Percentiles rank a stretch among this genome's conserved stretches.
phyloP scores from a whole-genome alignment of 2,888 invertebrate genomes.

The Conops quadrifasciatus region DNA sequence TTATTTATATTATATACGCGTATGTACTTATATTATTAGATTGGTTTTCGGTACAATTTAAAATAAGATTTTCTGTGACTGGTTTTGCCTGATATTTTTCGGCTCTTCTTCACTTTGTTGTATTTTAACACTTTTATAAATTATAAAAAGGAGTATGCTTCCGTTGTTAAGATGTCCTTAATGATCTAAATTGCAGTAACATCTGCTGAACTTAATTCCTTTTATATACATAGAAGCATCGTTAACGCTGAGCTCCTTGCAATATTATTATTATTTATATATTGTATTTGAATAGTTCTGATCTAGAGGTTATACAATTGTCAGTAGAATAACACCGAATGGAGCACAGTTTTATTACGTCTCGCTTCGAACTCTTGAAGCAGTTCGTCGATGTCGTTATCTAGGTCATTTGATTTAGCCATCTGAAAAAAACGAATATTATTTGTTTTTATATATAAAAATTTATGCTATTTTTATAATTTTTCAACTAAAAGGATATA shows the following conservation, averaged over 20 bases:
- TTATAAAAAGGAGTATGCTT: no score
- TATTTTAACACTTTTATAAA: no score
- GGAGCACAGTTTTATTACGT: constrained; percentile 85
- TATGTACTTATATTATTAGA: no score
- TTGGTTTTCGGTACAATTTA: no score
- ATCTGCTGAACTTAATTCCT: neutral
- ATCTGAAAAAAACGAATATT: constrained; percentile 64
- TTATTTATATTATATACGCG: no score
- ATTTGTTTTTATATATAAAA: no score
- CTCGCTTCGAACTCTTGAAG: constrained; percentile 93
- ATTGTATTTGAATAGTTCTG: neutral
- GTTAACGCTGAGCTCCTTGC: neutral
- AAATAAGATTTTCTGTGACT: no score
- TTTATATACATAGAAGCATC: neutral
- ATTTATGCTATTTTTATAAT: constrained; percentile 36
- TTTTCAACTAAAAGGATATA: neutral
- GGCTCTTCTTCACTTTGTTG: no score
- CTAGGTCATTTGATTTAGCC: constrained; percentile 89
- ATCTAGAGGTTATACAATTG: constrained; percentile 38
- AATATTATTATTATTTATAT: constrained; percentile 6
- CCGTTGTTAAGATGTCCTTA: no score
- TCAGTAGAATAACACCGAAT: constrained; percentile 95
- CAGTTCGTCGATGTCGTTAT: constrained; percentile 97
- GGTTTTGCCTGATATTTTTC: no score
- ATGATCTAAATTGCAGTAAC: no score